Evolutionary conservation across 2,797 vertebrate species (phyloP), one percentile per base, ranked within the genome.

Genomic region (Sebastes trivittatus): DNA sequence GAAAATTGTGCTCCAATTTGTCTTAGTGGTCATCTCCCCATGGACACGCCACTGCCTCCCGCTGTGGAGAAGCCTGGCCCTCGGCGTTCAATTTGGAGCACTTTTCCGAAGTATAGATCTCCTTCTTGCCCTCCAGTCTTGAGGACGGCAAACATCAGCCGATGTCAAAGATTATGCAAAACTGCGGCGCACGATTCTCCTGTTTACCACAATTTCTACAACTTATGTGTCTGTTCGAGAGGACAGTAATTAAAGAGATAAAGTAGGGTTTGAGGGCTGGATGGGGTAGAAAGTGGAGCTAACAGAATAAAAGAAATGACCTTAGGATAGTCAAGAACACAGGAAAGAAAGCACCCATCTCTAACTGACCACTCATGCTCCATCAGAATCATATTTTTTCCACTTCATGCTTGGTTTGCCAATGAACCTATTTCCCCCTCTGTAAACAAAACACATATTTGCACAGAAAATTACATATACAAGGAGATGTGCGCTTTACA

Each of bases 341-440:
- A 82, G 89, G 85, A 81, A 77, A 87, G 86, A 88, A 94, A 92
- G 93, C 93, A 87, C 92, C 92, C 92, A 87, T 94, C 92, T 94
- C 94, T 95, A 95, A 96, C 95, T 95, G 95, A 95, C 95, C 96
- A 93, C 92, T 95, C 95, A 95, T 52, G 87, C 93, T 93, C 93
- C 89, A 95, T 96, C 95, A 96, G 89, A 94, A 90, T 95, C 94
- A 94, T 94, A 95, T 96, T 95, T 94, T 93, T 96, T 95, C 95
- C 95, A 96, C 94, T 95, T 96, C 95, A 96, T 94, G 95, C 94
- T 94, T 95, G 94, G 94, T 94, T 96, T 95, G 89, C 91, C 94
- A 80, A 91, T 93, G 83, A 95, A 93, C 88, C 92, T 87, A 49
- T 77, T 81, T 71, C 87, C 72, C 87, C 84, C 82, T 88, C 89